Base-by-base conservation (phyloP, 35 echinoderm and acorn worm genomes). In the Stichopus chloronotus region DNA sequence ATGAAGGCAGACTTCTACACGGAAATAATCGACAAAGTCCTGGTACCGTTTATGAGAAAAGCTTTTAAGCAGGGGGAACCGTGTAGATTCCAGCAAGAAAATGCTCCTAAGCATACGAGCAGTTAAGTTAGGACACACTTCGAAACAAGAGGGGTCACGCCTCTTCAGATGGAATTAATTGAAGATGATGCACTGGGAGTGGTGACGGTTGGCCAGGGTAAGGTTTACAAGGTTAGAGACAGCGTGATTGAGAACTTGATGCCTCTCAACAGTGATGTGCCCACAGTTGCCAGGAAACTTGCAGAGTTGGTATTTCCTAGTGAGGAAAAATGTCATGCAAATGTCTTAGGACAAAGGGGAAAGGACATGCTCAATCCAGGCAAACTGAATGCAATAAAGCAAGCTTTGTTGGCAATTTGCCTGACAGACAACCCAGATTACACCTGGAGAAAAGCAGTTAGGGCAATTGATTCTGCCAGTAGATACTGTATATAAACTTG, bases 1-100 rank as follows among this genome's bases (percentile, higher is more conserved):
- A 96, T 96, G 95, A 81, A 96, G n/a, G 20, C 87, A 24, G 78
- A 91, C 14, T 95, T 95, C 85, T 95, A 95, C 56, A 69, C 71
- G 5, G 58, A 87, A 86, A 86, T 93, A 19, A 77, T 77, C 16
- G 72, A 77, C 72, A 77, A 77, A 77, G 72, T 8, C 25, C 72
- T 77, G 4, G 72, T 77, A 77, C 72, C 16, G 8, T 71, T 71
- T 71, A 71, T 81, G 78, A 81, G 78, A 52, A 52, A 81, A 52
- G 78, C 12, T 84, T 84, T 52, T 52, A 43, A 43, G 81, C 24
- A 5, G 25, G 5, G 30, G 25, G 81, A 84, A 84, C 5, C 3
- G 5, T 84, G 30, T 84, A 84, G 81, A 57, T 43, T 43, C 30
- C 30, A 43, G 30, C 30, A 43, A 43, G 30, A 3, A 0, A 43